Evolutionary conservation across 2,113 vertebrate species (phyloP).

Genomic region (Hypocryptadius cinnamomeus): DNA sequence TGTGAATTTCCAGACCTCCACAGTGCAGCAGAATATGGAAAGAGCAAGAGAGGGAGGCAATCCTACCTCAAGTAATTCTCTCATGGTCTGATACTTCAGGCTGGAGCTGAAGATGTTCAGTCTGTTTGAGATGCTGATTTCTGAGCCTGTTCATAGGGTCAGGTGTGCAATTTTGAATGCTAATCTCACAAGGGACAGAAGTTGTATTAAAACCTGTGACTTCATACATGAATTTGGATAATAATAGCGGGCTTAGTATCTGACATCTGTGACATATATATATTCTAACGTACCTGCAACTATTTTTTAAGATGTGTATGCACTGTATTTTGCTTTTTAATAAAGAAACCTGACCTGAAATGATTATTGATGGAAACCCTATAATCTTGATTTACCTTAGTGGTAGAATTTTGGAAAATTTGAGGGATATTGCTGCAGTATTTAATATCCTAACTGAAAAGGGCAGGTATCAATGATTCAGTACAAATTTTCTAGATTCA

Average conservation of each 20-base stretch:
- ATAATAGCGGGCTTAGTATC: neutral
- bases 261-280: neutral
- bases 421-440: neutral
- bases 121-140: neutral
- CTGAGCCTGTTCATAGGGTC: neutral
- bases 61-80: neutral
- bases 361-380: neutral
- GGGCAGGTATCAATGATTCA: neutral
- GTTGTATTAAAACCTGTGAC: neutral
- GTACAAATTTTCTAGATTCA: neutral
- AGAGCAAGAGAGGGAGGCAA: neutral
- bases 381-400: neutral
- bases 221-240: neutral
- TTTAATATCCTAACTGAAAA: neutral
- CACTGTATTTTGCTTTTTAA: neutral
- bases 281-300: neutral
- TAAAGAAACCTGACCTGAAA: neutral
- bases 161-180: neutral
- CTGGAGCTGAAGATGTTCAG: neutral
- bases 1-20: neutral
- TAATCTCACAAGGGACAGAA: neutral
- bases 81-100: neutral
- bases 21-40: neutral
- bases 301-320: neutral
- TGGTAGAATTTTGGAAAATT: neutral